Evolutionary conservation across 2,797 vertebrate species (phyloP), one percentile per base, ranked within the genome.

Genomic region (Triplophysa yarkandensis): DNA sequence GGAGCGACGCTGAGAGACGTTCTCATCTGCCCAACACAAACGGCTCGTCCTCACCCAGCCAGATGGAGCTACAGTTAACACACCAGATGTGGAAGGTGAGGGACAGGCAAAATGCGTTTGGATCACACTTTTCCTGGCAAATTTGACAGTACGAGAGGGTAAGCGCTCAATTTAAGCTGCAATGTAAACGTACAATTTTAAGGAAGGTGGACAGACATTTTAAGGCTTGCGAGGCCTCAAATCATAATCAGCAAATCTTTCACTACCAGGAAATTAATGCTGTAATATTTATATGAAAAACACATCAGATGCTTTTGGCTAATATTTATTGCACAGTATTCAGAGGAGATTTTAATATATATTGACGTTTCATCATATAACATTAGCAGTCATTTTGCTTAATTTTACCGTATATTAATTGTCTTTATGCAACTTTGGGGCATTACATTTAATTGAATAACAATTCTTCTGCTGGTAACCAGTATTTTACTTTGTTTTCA

Each of bases 21-120:
- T 63, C 25, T 74, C 69, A 54, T 61, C 71, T 48, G 58, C 43
- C 5, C 10, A 61, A 61, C 27, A 55, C 23, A 39, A 63, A 58
- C 28, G 39, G 62, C 58, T 44, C 48, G 21, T 27, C 4, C 60
- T 55, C 48, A 25, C 63, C 17, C 28, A 61, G 64, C 34, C 64
- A 57, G 50, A 48, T 72, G 58, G 32, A 69, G 71, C 19, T 57
- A 27, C 44, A 74, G 44, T 32, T 36, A 62, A 69, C 60, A 44
- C 41, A 48, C 52, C 60, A 63, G 71, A 43, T 62, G 66, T 52
- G 21, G 50, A 16, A 63, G 50, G 60, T 70, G 50, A 48, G 14
- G 19, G n/a, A 28, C 41, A 48, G 9, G 10, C 9, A 43, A 71
- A 6, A 52, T 43, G 10, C 39, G 43, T 65, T 58, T 32, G 21